Conservation (phyloP, 2,888 invertebrate genomes). For the Heliconius hortense region DNA sequence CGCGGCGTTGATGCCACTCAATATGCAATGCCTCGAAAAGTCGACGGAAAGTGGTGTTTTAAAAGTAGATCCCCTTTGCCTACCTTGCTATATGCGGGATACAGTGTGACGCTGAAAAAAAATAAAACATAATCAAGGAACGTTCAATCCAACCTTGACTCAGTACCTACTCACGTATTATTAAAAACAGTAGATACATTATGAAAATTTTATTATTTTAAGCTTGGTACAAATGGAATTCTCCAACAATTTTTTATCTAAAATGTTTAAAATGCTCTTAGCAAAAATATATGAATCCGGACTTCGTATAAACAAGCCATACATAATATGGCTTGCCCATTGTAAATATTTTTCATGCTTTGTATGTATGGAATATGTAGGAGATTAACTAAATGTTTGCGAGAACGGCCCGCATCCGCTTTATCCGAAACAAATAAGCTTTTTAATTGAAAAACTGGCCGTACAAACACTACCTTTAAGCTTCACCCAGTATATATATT, state of each 20-base stretch:
- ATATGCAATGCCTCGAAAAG: too few species aligned
- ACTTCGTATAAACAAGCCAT: slow-evolving; percentile 17
- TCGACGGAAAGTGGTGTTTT: too few species aligned
- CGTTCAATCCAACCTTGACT: too few species aligned
- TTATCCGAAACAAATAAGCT: slow-evolving; percentile 26
- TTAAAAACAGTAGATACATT: not conserved
- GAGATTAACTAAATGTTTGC: slow-evolving; percentile 24
- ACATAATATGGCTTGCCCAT: slow-evolving; percentile 10
- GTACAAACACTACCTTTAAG: slow-evolving; percentile 15
- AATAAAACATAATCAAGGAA: too few species aligned
- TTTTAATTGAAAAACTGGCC: slow-evolving; percentile 21
- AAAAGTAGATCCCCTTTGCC: too few species aligned
- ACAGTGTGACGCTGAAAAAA: too few species aligned
- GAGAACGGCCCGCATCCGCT: slow-evolving; percentile 20
- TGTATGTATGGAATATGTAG: slow-evolving; percentile 17
- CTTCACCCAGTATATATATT: not conserved
- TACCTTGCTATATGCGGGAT: too few species aligned
- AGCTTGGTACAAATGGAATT: slow-evolving; percentile 5
- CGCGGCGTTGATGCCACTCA: too few species aligned
- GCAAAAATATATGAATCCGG: slow-evolving; percentile 12
- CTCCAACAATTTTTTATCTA: slow-evolving; percentile 16
- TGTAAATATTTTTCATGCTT: slow-evolving; percentile 23
- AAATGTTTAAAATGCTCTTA: slow-evolving; percentile 13
- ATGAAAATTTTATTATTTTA: not conserved
- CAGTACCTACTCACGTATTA: too few species aligned